Evolutionary conservation across 2,113 vertebrate genomes (phyloP).

Genomic region (Heteronetta atricapilla): DNA sequence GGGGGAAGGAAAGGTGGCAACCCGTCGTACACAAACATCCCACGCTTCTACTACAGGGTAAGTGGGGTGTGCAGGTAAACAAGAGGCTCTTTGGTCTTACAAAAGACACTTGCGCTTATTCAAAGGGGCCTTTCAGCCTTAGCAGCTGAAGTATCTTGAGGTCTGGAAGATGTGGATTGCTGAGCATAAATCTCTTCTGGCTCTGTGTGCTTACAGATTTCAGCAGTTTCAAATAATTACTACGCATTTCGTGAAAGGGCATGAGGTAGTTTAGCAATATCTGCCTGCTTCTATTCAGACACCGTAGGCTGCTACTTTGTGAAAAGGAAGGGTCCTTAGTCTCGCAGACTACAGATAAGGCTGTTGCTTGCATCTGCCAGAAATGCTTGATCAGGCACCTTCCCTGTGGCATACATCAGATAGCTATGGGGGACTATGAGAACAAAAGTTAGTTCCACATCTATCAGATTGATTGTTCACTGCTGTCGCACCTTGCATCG

Average conservation of each 20-base stretch:
- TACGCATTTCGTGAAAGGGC: not conserved
- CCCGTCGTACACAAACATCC: conserved; percentile 86
- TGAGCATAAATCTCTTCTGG: not conserved
- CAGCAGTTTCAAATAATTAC: not conserved
- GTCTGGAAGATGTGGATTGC: not conserved
- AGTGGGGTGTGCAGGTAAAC: conserved; percentile 17
- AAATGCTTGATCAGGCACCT: not conserved
- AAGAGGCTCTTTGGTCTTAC: not conserved
- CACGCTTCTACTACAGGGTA: conserved; percentile 96
- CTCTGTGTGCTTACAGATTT: not conserved
- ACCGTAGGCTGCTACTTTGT: accelerated
- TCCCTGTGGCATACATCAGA: not conserved
- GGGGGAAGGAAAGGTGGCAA: conserved; percentile 80
- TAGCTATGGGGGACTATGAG: not conserved
- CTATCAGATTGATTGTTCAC: not conserved
- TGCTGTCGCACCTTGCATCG: not conserved
- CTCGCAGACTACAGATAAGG: not conserved
- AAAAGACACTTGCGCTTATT: not conserved
- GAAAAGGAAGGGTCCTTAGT: not conserved
- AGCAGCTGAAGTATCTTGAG: not conserved
- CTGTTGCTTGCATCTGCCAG: not conserved
- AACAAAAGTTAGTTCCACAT: not conserved
- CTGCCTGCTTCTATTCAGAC: not conserved
- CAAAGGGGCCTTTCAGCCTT: not conserved
- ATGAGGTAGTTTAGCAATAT: not conserved